Percentiles rank a stretch among this genome's conserved stretches.
Evolutionary conservation across 2,888 invertebrate species (phyloP).

Genomic region (Tenthredo notha): DNA sequence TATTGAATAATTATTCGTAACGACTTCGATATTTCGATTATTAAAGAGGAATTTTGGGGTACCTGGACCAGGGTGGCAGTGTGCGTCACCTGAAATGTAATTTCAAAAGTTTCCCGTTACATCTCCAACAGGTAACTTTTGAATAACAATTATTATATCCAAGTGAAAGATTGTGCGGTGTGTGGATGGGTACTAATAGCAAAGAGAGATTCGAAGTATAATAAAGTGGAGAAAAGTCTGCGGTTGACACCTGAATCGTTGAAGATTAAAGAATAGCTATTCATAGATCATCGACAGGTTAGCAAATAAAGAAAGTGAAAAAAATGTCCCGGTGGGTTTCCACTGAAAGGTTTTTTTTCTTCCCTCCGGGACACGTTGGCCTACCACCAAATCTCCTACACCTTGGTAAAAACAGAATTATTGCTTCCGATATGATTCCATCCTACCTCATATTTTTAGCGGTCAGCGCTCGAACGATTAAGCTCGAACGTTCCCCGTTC

Average conservation of each 20-base stretch:
- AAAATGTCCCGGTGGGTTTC: neutral
- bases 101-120: too few species aligned
- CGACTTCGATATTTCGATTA: too few species aligned
- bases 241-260: neutral
- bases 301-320: constrained; percentile 22
- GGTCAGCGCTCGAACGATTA: constrained; percentile 50
- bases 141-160: neutral
- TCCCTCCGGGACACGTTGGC: neutral
- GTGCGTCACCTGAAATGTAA: too few species aligned
- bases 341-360: neutral
- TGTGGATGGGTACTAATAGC: neutral
- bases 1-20: too few species aligned
- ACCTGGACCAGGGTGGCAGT: too few species aligned
- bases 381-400: constrained; percentile 26
- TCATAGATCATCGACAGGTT: constrained; percentile 16
- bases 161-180: too few species aligned
- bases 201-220: neutral
- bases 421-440: constrained; percentile 48
- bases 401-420: constrained; percentile 51
- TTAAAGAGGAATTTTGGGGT: too few species aligned
- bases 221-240: neutral
- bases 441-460: constrained; percentile 47
- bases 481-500: constrained; percentile 48
- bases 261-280: constrained; percentile 24
- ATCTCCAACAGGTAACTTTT: too few species aligned